Evolutionary conservation across 2,888 invertebrate species (phyloP), one percentile per base, ranked within the genome.

Genomic region (Beris morrisii): DNA sequence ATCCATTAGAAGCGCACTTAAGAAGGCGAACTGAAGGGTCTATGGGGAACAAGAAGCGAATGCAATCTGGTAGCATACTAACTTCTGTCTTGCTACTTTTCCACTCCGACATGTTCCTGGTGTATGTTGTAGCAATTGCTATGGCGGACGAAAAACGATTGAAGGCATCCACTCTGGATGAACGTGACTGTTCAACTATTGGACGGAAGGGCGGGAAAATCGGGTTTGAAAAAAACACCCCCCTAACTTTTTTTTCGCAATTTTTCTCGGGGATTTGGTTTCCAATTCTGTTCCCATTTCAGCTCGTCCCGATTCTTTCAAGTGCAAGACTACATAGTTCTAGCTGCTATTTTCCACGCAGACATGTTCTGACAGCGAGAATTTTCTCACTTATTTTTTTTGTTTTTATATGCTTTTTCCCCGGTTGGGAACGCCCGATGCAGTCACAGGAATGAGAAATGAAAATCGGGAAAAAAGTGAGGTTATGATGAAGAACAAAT

Each of bases 311-410:
- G 58, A 67, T 64, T 67, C 48, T 46, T 57, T 58, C 54, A 64
- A 67, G 55, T 67, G 64, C 64, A 64, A 46, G 43, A 56, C 57
- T 67, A 57, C 12, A 13, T 11, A 58, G 6, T 5, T 45, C 4
- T 58, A 30, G 13, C 11, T 58, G 44, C 28, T 45, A 28, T 46
- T 44, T 12, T 67, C 56, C 55, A 63, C 55, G 53, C 52, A 64
- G 67, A 67, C 64, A 63, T 64, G 57, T 55, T 57, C 67, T 64
- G 57, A 67, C 53, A 63, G 64, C 64, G 64, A 55, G 64, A 67
- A 64, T 67, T 67, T 67, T 67, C 67, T 67, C 67, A 64, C 58
- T 64, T 67, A 64, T 64, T 58, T 45, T 22, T 13, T 43, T 22
- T 4, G 9, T 5, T 43, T 43, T 43, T 55, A n/a, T n/a, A 11